Base-by-base conservation (phyloP, 2,888 invertebrate species). In the Icerya purchasi region DNA sequence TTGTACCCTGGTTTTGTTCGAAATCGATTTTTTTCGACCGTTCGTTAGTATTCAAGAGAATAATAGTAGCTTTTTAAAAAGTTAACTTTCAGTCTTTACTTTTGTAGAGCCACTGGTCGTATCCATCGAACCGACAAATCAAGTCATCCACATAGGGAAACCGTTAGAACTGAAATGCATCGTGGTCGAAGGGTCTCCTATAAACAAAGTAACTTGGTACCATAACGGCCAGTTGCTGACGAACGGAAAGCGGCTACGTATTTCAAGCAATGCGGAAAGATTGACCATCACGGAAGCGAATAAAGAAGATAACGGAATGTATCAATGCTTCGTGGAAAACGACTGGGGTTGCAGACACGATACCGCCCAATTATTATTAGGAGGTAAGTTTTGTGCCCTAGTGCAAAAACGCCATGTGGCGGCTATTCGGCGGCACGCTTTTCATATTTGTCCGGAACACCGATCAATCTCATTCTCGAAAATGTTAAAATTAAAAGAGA, bases 101-200 rank as follows among this genome's bases (percentile, higher is more conserved):
- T 8, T 53, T 57, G n/a, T 14, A 57, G 61, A 58, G 18, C 61
- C 61, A 1, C 54, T 61, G 2, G 25, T 51, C 2, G 57, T 61
- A 1, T 54, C 23, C 2, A 56, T 61, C 50, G 14, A 86, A 75
- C 86, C 84, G 64, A 82, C 83, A 72, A 76, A 79, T 63, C 77
- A 82, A 70, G 82, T 86, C 64, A 83, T 88, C 61, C 92, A 91
- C 72, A 81, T 85, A 63, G 89, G 87, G 62, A 82, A 84, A 68
- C 82, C 86, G 69, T 84, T 88, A 56, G 81, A 78, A 68, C 86
- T 93, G 70, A 86, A 88, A 70, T 94, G 93, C 72, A 84, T 85
- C 69, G 14, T 36, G 5, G 80, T 86, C 59, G 81, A 82, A 62
- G 93, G 93, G 3, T 84, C 84, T 74, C 92, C 92, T n/a, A 77